Percentiles rank a stretch among this genome's conserved stretches.
These are phyloP conservation scores for Ametastegia equiseti DNA, from an alignment of 2,888 invertebrate genomes.

Conservation along the genomic window DNA sequence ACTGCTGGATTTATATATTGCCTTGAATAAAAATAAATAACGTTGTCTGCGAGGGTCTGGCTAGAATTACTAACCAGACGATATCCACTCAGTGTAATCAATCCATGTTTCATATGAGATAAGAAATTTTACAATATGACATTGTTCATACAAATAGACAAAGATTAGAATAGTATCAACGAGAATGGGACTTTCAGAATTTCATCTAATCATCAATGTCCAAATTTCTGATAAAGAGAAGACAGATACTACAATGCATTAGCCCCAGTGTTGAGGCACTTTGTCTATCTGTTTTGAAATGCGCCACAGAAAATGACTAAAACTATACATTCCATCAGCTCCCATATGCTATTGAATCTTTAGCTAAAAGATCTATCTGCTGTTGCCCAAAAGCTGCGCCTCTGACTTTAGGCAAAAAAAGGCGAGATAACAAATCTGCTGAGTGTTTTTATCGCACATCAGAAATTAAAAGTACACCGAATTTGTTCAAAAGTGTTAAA, in stretches of 20 bases:
- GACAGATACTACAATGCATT: background rate
- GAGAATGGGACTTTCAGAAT: background rate
- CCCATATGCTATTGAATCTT: background rate
- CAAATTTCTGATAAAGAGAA: background rate
- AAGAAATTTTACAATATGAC: background rate
- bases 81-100: background rate
- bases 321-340: background rate
- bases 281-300: background rate
- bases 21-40: too few species aligned
- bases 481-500: background rate
- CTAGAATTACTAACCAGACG: background rate
- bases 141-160: conserved; percentile 10
- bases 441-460: background rate
- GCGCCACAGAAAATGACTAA: background rate
- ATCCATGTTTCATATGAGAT: background rate
- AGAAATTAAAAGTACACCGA: background rate
- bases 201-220: background rate
- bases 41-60: background rate
- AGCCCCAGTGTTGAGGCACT: background rate
- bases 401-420: background rate
- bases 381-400: background rate
- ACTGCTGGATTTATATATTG: background rate
- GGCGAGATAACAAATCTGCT: background rate
- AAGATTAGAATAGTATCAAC: conserved; percentile 17
- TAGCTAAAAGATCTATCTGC: background rate